Conservation (phyloP, 2,888 invertebrate species). For the Aromia moschata region DNA sequence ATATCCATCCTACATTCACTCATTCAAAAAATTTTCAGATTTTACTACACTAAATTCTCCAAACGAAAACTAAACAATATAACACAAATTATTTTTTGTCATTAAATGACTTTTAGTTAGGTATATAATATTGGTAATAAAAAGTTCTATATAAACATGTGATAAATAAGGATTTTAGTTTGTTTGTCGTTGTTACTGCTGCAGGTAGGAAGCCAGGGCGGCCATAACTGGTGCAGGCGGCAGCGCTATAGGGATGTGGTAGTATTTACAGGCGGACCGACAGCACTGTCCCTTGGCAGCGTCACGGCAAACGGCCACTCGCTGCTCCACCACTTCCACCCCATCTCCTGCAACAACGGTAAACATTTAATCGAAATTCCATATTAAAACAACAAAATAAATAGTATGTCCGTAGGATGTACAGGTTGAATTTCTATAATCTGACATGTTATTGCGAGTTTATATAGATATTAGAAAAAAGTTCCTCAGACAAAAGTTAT, state of each 20-base stretch:
- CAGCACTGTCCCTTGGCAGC: conserved; percentile 93
- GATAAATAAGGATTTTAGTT: conserved; percentile 56
- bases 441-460: no score
- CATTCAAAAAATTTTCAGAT: conserved; percentile 46
- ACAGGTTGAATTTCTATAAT: no score
- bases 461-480: no score
- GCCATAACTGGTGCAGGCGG: conserved; percentile 84
- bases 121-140: conserved; percentile 59
- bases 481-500: no score
- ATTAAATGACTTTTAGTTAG: conserved; percentile 61
- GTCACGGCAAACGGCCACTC: conserved; percentile 96
- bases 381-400: no score
- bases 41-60: conserved; percentile 44
- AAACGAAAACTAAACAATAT: conserved; percentile 39
- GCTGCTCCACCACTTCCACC: conserved; percentile 94
- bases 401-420: no score
- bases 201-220: conserved; percentile 66
- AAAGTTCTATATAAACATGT: conserved; percentile 62
- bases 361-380: no score
- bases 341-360: conserved; percentile 78
- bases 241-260: conserved; percentile 93
- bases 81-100: conserved; percentile 60
- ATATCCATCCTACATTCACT: conserved; percentile 49
- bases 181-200: conserved; percentile 61
- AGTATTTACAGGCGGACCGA: conserved; percentile 95